Evolutionary conservation across 2,797 vertebrate species (phyloP).

Genomic region (Spinibarbus caldwelli): DNA sequence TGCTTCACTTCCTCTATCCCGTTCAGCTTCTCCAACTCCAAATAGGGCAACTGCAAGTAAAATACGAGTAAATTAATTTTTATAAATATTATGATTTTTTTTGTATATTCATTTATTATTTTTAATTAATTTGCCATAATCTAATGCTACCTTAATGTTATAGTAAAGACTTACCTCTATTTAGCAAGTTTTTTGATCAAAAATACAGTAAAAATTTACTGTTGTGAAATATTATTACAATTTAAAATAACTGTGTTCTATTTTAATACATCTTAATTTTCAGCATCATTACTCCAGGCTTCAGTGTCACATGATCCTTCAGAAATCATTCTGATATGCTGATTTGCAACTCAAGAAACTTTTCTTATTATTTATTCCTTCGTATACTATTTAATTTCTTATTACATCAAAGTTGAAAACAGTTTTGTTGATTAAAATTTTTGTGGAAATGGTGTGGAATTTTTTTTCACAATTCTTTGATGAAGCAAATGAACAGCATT

Average conservation of each 20-base stretch:
- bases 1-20: constrained; percentile 91
- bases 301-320: not conserved
- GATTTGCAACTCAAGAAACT: not conserved
- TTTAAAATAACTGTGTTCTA: not conserved
- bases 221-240: not conserved
- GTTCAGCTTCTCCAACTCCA: constrained; percentile 90
- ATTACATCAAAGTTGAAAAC: not conserved
- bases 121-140: no score
- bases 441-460: not conserved
- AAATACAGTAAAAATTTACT: not conserved
- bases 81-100: not conserved
- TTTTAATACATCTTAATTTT: not conserved
- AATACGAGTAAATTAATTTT: not conserved
- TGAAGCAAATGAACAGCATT: not conserved
- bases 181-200: not conserved
- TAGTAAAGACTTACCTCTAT: no score
- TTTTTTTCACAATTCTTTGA: not conserved
- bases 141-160: no score
- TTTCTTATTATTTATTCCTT: not conserved
- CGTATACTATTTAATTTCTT: not conserved
- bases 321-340: not conserved
- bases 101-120: no score
- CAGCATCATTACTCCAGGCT: not conserved
- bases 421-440: not conserved
- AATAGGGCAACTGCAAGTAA: constrained; percentile 85